These are phyloP conservation scores for Pseudomugil gertrudae DNA, from an alignment of 2,797 vertebrate genomes.

Conservation along the genomic window DNA sequence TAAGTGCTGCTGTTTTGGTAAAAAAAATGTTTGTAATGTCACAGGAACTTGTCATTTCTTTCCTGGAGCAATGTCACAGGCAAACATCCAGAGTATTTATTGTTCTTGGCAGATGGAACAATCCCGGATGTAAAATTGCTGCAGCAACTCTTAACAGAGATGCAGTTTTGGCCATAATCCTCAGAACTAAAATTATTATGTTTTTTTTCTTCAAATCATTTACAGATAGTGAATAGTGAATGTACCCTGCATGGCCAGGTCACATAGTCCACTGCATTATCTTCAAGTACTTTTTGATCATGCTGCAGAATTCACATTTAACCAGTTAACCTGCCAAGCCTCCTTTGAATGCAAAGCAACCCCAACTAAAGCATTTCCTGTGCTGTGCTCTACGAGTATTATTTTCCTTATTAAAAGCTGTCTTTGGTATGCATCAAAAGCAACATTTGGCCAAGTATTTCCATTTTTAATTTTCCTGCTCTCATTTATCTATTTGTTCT, in stretches of 20 bases:
- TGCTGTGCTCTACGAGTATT: not conserved
- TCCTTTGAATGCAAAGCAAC: not conserved
- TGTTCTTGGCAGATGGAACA: constrained; percentile 54
- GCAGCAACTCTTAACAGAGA: constrained; percentile 35
- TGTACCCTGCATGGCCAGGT: no score
- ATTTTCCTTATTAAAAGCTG: not conserved
- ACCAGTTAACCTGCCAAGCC: not conserved
- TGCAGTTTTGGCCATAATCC: constrained; percentile 24
- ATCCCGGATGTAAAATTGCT: constrained; percentile 51
- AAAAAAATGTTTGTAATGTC: constrained; percentile 50
- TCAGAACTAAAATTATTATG: constrained; percentile 10
- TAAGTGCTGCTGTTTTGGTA: constrained; percentile 36
- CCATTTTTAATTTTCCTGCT: not conserved
- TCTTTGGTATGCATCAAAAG: not conserved
- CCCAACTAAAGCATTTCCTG: not conserved
- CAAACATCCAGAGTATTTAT: constrained; percentile 49
- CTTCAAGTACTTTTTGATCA: not conserved
- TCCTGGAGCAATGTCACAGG: constrained; percentile 57
- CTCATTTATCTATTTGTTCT: not conserved
- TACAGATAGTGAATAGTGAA: not conserved
- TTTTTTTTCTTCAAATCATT: not conserved
- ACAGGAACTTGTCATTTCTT: constrained; percentile 39
- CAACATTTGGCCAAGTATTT: no score
- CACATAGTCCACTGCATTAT: not conserved
- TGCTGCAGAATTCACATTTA: not conserved